phyloP scores from a whole-genome alignment of 2,113 vertebrate species.

The Fregetta grallaria region DNA sequence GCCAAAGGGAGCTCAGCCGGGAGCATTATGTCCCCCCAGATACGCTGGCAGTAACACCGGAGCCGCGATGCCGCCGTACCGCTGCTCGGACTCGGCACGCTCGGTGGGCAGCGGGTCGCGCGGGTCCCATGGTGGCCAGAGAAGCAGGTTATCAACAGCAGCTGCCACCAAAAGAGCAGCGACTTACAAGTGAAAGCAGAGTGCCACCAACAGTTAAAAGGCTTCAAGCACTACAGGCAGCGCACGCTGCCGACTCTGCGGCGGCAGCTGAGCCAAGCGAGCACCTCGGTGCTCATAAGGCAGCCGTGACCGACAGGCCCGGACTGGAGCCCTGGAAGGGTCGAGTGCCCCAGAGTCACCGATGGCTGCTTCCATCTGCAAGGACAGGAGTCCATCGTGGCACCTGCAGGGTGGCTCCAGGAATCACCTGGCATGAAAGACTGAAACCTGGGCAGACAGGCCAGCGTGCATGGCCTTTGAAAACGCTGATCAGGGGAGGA shows the following conservation, averaged over 20 bases:
- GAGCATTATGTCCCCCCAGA: accelerated
- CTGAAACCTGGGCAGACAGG: not conserved
- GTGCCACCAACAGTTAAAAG: not conserved
- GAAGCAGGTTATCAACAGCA: not conserved
- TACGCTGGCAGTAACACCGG: accelerated
- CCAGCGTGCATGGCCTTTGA: not conserved
- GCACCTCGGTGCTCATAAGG: not conserved
- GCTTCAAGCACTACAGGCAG: not conserved
- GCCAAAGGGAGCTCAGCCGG: not conserved
- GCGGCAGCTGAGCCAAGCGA: not conserved
- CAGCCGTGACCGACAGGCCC: not conserved
- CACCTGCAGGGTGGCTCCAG: not conserved
- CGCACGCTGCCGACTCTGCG: not conserved
- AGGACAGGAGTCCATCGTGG: not conserved
- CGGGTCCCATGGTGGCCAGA: no score
- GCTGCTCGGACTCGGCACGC: not conserved
- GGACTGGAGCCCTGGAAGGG: not conserved
- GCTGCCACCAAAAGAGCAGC: not conserved
- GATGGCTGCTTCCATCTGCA: not conserved
- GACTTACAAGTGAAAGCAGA: not conserved
- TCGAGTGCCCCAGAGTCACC: no score
- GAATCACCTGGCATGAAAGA: not conserved
- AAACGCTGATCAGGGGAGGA: not conserved
- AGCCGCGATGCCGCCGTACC: not conserved
- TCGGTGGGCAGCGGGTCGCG: not conserved